These are phyloP conservation scores for Megaleporinus macrocephalus DNA, from an alignment of 2,113 vertebrate genomes.

Conservation along the genomic window DNA sequence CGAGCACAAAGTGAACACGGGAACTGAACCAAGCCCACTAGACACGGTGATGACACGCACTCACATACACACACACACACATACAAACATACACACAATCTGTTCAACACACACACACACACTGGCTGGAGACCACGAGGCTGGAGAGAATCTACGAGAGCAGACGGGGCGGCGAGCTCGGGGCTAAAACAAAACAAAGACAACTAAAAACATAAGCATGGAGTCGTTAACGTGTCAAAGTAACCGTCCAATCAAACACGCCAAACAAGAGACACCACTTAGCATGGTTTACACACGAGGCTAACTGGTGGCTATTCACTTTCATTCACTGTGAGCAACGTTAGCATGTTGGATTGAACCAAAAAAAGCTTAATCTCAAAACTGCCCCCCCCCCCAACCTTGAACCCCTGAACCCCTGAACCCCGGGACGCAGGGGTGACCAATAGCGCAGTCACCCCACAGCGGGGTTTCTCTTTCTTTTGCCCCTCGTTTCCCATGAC, in stretches of 20 bases:
- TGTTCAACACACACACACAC: constrained; percentile 34
- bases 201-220: constrained; percentile 5
- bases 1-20: constrained; percentile 4
- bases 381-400: not conserved
- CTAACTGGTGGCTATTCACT: not conserved
- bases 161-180: not conserved
- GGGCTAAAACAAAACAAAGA: constrained; percentile 20
- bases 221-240: not conserved
- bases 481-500: constrained; percentile 20
- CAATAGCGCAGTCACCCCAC: not conserved
- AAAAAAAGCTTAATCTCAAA: not conserved
- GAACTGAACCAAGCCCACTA: constrained; percentile 15
- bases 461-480: constrained; percentile 14
- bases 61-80: constrained; percentile 70
- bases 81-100: constrained; percentile 62
- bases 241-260: not conserved
- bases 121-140: constrained; percentile 25
- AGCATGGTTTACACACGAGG: not conserved
- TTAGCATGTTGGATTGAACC: not conserved
- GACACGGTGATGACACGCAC: constrained; percentile 29
- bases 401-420: not conserved
- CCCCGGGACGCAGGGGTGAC: constrained; percentile 16
- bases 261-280: not conserved
- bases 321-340: not conserved
- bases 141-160: constrained; percentile 15